Conservation (phyloP, 2,888 invertebrate genomes). For the Rhingia rostrata region DNA sequence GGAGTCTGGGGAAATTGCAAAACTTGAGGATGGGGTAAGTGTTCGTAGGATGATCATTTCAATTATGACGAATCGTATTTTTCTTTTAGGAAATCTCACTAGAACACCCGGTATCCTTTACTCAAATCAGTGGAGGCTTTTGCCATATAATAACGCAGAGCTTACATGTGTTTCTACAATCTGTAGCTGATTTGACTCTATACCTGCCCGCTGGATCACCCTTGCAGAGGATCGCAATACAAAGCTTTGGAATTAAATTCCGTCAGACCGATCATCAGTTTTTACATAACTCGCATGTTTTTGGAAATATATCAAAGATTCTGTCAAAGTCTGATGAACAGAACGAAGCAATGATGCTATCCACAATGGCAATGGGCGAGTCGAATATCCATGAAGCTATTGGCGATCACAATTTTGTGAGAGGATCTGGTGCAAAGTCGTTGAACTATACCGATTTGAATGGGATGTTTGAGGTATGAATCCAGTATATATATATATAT, state of each 20-base stretch:
- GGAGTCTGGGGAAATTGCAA: slow-evolving; percentile 83
- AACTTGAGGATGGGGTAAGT: slow-evolving; percentile 79
- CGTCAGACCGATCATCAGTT: slow-evolving; percentile 95
- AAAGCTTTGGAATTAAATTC: slow-evolving; percentile 96
- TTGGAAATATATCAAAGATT: slow-evolving; percentile 97
- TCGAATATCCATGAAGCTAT: slow-evolving; percentile 78
- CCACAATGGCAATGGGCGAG: slow-evolving; percentile 78
- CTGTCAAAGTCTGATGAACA: slow-evolving; percentile 95
- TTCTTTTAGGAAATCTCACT: slow-evolving; percentile 82
- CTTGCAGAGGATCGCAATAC: slow-evolving; percentile 94
- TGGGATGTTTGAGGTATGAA: slow-evolving; percentile 82
- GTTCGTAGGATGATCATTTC: slow-evolving; percentile 75
- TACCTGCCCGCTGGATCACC: slow-evolving; percentile 93
- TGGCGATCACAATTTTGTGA: slow-evolving; percentile 78
- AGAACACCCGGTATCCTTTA: slow-evolving; percentile 91
- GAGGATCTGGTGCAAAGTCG: slow-evolving; percentile 79
- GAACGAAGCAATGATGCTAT: slow-evolving; percentile 83
- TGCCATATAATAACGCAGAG: slow-evolving; percentile 88
- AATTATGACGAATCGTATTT: not conserved
- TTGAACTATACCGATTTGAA: slow-evolving; percentile 80
- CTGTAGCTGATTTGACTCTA: slow-evolving; percentile 95
- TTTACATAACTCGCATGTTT: slow-evolving; percentile 94
- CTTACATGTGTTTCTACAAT: slow-evolving; percentile 94
- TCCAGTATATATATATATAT: too few species aligned
- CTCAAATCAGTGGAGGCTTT: slow-evolving; percentile 89